Conservation (phyloP, 2,797 vertebrate species). For the Ceryle rudis region DNA sequence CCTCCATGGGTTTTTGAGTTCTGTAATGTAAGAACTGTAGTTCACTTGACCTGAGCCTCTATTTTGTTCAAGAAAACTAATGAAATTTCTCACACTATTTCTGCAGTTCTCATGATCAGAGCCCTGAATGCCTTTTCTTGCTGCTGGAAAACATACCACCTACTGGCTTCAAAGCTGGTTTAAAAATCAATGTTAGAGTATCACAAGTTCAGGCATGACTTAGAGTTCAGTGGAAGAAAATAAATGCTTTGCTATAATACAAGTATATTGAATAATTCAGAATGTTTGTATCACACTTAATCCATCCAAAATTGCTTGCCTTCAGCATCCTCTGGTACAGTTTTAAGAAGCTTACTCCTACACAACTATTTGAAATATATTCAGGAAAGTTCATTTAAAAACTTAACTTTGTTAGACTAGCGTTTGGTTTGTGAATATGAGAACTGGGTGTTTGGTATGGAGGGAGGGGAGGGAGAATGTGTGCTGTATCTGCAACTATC, state of each 20-base stretch:
- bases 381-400: conserved; percentile 10
- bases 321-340: conserved; percentile 23
- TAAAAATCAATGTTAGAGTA: conserved; percentile 46
- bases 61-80: background rate
- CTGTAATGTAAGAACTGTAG: background rate
- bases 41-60: background rate
- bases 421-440: background rate
- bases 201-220: conserved; percentile 57
- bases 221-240: conserved; percentile 49
- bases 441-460: background rate
- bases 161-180: conserved; percentile 46
- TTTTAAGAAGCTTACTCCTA: conserved; percentile 34
- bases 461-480: background rate
- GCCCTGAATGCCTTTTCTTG: conserved; percentile 19
- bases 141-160: conserved; percentile 46
- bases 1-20: background rate
- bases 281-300: conserved; percentile 53
- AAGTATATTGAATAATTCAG: conserved; percentile 54
- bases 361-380: conserved; percentile 19
- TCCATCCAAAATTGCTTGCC: conserved; percentile 49
- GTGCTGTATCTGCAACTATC: background rate
- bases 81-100: background rate
- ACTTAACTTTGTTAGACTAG: background rate
- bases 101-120: background rate
- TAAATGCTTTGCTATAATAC: conserved; percentile 24